Conservation (phyloP, 2,888 invertebrate species). For the Camponotus fellah region DNA sequence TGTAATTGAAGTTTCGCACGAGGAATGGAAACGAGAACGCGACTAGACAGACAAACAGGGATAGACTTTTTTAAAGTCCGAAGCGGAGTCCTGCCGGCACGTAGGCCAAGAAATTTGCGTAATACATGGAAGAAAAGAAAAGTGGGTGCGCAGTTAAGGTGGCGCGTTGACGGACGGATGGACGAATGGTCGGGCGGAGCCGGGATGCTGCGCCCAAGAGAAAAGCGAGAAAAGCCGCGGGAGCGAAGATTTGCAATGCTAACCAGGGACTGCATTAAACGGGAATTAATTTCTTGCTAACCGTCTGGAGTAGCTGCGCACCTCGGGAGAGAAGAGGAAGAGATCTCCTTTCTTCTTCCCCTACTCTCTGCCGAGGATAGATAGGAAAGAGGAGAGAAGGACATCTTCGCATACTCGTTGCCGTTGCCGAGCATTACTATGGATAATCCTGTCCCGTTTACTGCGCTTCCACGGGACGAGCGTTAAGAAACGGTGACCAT, state of each 20-base stretch:
- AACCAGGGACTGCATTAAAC: slow-evolving; percentile 84
- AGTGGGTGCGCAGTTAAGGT: slow-evolving; percentile 67
- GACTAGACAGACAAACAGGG: slow-evolving; percentile 28
- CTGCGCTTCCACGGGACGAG: slow-evolving; percentile 52
- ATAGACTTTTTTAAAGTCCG: slow-evolving; percentile 10
- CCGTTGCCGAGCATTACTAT: slow-evolving; percentile 72
- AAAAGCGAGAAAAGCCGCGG: slow-evolving; percentile 68
- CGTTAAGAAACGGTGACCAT: slow-evolving; percentile 59
- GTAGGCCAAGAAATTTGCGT: slow-evolving; percentile 74
- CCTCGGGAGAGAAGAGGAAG: slow-evolving; percentile 43
- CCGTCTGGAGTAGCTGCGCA: slow-evolving; percentile 80
- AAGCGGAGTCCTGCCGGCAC: slow-evolving; percentile 1
- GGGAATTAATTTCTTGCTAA: slow-evolving; percentile 85
- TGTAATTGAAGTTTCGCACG: background rate
- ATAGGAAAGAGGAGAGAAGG: background rate
- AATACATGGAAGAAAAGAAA: slow-evolving; percentile 73
- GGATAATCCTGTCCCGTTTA: slow-evolving; percentile 80
- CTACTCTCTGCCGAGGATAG: background rate
- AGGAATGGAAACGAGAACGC: slow-evolving; percentile 5
- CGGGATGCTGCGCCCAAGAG: slow-evolving; percentile 23
- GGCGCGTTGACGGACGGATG: slow-evolving; percentile 47
- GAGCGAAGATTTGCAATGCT: slow-evolving; percentile 83
- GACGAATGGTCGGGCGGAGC: slow-evolving; percentile 28
- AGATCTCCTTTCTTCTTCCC: slow-evolving; percentile 69
- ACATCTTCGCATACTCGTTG: slow-evolving; percentile 27